Evolutionary conservation across 2,113 vertebrate genomes (phyloP), one percentile per base, ranked within the genome.

Genomic region (Apteryx owenii): DNA sequence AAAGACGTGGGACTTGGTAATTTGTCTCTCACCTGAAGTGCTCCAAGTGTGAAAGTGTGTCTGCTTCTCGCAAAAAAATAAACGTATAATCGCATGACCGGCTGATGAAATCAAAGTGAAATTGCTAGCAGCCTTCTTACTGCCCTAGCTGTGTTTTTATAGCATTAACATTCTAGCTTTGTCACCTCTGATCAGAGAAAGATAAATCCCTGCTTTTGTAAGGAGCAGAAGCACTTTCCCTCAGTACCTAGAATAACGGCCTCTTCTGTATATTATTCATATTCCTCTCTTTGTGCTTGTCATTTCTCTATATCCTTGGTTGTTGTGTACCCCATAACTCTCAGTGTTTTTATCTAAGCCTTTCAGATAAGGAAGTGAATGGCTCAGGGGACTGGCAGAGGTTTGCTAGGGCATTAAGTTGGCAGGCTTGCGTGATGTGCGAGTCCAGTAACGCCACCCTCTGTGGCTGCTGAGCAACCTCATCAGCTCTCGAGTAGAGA

Each of bases 191-290:
- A 87, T 85, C 81, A 62, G 94, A 72, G 54, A 60, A 73, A 79
- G 46, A 89, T 80, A 89, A 94, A 95, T 97, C 89, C 90, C 85
- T 64, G 93, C 96, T 95, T 97, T 97, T 94, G 69, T 87, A 90
- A 84, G 90, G 89, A 97, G 94, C 95, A 88, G 94, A 89, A 96
- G 87, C 89, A 38, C 77, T 97, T 96, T 95, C 93, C 94, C 85
- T 88, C 23, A 17, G 91, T 80, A 92, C 81, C 68, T 3, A 90
- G 87, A 96, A 66, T 96, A 95, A 96, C 87, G 81, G 88, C 78
- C 78, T 93, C 83, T 54, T 87, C 88, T 84, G 65, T 83, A n/a
- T 54, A 88, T 96, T 95, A 96, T 85, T 97, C 95, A 96, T 92
- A 92, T 94, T 88, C 81, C 42, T 88, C 81, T 96, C 89, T 96